Evolutionary conservation across 2,888 invertebrate genomes (phyloP), one percentile per base, ranked within the genome.

Genomic region (Harpagoxenus sublaevis): DNA sequence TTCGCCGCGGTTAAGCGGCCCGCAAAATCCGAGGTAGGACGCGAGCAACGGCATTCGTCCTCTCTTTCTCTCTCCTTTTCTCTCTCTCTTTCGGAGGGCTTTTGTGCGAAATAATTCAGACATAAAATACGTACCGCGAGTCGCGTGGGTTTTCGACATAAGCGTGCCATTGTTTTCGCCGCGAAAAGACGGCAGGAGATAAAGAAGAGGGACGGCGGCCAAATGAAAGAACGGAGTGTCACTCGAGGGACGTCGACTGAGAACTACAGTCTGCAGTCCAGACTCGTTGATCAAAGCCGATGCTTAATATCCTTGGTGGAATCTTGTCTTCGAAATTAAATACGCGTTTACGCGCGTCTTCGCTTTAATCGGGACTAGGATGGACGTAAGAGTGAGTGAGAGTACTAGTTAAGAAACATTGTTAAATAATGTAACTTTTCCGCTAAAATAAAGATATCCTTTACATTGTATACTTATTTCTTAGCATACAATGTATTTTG

Each of bases 41-140:
- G 31, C 75, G 55, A 73, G 79, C 71, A 81, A 48, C 31, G 77
- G 15, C 60, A 48, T 82, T 66, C 68, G 15, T 12, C n/a, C 55
- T 63, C 77, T 35, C 28, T 35, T 31, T 63, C 62, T 63, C 10
- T 8, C n/a, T 8, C 48, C n/a, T 28, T 74, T 23, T 84, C 23
- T 62, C 15, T 35, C 75, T 84, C 83, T 77, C 45, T 87, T 83
- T 68, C 84, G 70, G 84, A 74, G 83, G 86, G 92, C 94, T 93
- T 94, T 94, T 94, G 94, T 94, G 90, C 86, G 89, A 93, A 94
- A 94, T 94, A 94, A 94, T 94, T 94, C 94, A 94, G 94, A 94
- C 94, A 93, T 94, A 93, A 94, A 94, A 94, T 94, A 92, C 93
- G 71, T 60, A 60, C 89, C 87, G 83, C 88, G 91, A 91, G 88